These are phyloP conservation scores for Thaleichthys pacificus DNA, from an alignment of 2,797 vertebrate genomes.

Conservation along the genomic window DNA sequence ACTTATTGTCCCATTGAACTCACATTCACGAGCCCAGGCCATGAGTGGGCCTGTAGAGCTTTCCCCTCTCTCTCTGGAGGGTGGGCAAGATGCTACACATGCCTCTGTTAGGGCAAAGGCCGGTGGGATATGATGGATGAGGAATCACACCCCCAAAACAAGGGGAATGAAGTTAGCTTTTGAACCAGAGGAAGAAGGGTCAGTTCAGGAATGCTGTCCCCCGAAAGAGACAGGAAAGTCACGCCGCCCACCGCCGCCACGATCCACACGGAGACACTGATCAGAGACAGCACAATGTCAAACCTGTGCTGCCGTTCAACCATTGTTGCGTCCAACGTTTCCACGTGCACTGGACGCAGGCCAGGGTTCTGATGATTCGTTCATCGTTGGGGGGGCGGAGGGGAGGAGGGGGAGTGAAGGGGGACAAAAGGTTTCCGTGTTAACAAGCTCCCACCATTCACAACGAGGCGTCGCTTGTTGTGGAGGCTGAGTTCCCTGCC, in stretches of 20 bases:
- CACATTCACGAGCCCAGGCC: slow-evolving; percentile 53
- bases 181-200: slow-evolving; percentile 20
- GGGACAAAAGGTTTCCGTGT: slow-evolving; percentile 1
- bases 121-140: slow-evolving; percentile 71
- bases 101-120: slow-evolving; percentile 58
- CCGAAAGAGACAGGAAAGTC: slow-evolving; percentile 30
- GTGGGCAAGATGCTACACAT: slow-evolving; percentile 36
- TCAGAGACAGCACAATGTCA: no score
- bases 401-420: neutral
- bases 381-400: no score
- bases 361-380: no score
- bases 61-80: slow-evolving; percentile 54
- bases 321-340: no score
- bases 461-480: slow-evolving; percentile 43
- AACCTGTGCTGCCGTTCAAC: no score
- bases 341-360: no score
- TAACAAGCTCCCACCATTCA: slow-evolving; percentile 11
- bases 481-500: slow-evolving; percentile 68
- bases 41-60: slow-evolving; percentile 52
- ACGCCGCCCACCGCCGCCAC: slow-evolving; percentile 13
- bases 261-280: no score
- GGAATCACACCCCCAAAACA: slow-evolving; percentile 39
- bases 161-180: slow-evolving; percentile 28
- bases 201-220: slow-evolving; percentile 5
- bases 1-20: slow-evolving; percentile 38